Percentiles rank a stretch among this genome's conserved stretches.
These are phyloP conservation scores for Ceyx margarethae DNA, from an alignment of 2,113 vertebrate genomes.

Conservation along the genomic window DNA sequence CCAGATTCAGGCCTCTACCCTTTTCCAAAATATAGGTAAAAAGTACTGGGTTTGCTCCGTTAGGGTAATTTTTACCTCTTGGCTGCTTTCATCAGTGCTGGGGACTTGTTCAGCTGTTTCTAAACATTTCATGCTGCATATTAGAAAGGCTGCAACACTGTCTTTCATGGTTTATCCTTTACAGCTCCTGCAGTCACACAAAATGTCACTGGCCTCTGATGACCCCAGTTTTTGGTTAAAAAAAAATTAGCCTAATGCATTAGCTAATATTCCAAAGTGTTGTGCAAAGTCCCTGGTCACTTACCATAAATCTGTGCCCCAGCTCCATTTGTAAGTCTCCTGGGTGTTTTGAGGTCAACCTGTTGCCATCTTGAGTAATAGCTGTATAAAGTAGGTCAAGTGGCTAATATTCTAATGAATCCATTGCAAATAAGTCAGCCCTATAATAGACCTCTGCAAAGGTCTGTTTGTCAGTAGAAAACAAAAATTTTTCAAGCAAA, in stretches of 20 bases:
- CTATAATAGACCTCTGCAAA: conserved; percentile 2
- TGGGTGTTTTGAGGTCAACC: neutral
- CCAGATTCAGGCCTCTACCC: neutral
- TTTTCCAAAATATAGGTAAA: neutral
- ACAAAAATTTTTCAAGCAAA: neutral
- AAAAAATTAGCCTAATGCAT: neutral
- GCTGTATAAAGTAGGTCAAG: neutral
- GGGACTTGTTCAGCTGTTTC: neutral
- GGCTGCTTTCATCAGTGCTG: neutral
- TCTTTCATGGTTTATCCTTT: neutral
- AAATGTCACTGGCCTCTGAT: neutral
- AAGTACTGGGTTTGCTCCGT: neutral
- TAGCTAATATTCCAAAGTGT: neutral
- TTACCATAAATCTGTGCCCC: neutral
- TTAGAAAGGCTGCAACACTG: neutral
- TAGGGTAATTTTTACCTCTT: neutral
- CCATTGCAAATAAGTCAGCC: neutral
- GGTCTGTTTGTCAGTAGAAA: neutral
- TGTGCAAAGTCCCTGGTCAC: neutral
- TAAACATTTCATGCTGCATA: neutral
- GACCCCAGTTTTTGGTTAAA: neutral
- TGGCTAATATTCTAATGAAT: conserved; percentile 28
- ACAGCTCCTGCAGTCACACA: neutral
- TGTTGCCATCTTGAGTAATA: neutral
- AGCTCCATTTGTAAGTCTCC: neutral